These are phyloP conservation scores for Coelopa pilipes DNA, from an alignment of 2,888 invertebrate species.

Conservation along the genomic window DNA sequence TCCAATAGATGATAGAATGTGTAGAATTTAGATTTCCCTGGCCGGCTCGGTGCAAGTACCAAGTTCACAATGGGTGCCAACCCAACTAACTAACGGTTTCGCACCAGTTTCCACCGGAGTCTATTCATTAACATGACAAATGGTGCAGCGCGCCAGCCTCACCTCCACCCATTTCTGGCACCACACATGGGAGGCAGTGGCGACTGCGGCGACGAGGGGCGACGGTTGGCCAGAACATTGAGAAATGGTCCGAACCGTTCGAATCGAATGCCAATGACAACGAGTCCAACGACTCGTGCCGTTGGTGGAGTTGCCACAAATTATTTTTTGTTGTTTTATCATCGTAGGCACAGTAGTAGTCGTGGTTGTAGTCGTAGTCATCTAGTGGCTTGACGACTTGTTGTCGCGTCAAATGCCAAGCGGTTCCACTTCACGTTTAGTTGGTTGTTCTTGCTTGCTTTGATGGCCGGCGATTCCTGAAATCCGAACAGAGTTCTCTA, in stretches of 20 bases:
- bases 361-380: no score
- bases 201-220: no score
- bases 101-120: neutral
- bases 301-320: no score
- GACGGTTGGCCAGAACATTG: no score
- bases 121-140: constrained; percentile 18
- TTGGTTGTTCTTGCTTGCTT: constrained; percentile 9
- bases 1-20: neutral
- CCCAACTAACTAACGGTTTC: constrained; percentile 21
- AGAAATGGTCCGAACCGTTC: neutral
- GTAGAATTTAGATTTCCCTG: no score
- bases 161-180: no score
- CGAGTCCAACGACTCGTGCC: neutral
- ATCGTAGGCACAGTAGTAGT: no score
- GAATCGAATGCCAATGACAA: constrained; percentile 39
- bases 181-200: no score
- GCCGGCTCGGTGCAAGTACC: neutral
- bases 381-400: neutral
- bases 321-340: no score
- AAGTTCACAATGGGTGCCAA: constrained; percentile 27
- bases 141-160: neutral
- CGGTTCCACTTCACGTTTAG: neutral
- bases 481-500: constrained; percentile 41
- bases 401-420: constrained; percentile 34
- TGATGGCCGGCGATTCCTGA: constrained; percentile 30